Evolutionary conservation across 1,140 invertebrate species (phyloP).

Genomic region (Macrotrachela quadricornifera): DNA sequence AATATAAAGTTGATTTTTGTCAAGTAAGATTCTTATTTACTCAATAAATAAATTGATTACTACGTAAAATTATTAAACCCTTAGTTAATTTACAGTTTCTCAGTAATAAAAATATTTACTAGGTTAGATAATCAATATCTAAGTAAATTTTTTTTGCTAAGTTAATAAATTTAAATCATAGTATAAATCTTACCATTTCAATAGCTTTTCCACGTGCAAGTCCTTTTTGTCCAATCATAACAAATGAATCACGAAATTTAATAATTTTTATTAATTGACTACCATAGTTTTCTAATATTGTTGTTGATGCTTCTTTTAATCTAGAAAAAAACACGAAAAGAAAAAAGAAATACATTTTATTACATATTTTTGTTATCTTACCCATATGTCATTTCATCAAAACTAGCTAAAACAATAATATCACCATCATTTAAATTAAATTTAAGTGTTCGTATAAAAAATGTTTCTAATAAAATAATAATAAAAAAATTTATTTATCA

Average conservation of each 20-base stretch:
- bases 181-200: constrained; percentile 28
- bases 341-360: not conserved
- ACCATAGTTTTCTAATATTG: constrained; percentile 20
- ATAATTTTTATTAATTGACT: constrained; percentile 32
- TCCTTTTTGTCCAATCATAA: constrained; percentile 37
- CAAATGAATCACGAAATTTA: constrained; percentile 34
- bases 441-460: constrained; percentile 16
- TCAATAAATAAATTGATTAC: not conserved
- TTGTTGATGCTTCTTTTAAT: constrained; percentile 15
- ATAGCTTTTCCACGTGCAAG: constrained; percentile 34
- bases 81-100: no score
- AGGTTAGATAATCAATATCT: no score
- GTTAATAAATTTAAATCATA: not conserved
- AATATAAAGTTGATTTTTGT: no score
- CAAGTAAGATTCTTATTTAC: no score
- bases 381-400: constrained; percentile 20
- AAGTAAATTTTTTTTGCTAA: not conserved
- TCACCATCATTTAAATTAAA: constrained; percentile 14
- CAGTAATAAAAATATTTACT: no score
- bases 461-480: constrained; percentile 13
- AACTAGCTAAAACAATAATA: constrained; percentile 17
- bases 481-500: not conserved
- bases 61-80: not conserved
- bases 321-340: constrained; percentile 14
- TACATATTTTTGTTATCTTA: constrained; percentile 9